A percentile compares a stretch with the other conserved stretches of the same genome.
These are phyloP conservation scores for Sapayoa aenigma DNA, from an alignment of 2,113 vertebrate genomes.

Conservation along the genomic window DNA sequence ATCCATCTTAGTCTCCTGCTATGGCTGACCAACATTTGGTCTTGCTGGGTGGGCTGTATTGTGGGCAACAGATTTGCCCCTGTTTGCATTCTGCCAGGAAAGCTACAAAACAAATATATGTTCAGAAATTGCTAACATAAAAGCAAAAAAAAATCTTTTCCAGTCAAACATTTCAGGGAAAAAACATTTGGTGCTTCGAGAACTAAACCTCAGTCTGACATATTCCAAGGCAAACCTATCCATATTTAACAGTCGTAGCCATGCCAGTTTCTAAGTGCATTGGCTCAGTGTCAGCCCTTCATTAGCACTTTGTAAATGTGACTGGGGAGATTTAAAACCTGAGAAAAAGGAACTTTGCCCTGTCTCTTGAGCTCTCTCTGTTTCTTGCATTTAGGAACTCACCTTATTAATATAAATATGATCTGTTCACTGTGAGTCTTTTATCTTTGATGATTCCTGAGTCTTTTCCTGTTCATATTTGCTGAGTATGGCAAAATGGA, in stretches of 20 bases:
- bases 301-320: slow-evolving; percentile 1
- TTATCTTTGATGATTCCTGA: neutral
- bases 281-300: slow-evolving; percentile 8
- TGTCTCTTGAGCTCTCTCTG: neutral
- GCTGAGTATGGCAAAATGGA: slow-evolving; percentile 23
- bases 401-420: slow-evolving; percentile 16
- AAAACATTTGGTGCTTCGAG: neutral
- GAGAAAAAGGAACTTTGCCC: neutral
- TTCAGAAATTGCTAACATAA: neutral
- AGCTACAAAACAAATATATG: neutral
- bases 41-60: neutral
- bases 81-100: neutral
- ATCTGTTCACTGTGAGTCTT: slow-evolving; percentile 19
- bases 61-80: neutral
- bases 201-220: neutral
- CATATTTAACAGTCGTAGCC: neutral
- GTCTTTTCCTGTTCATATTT: slow-evolving; percentile 43
- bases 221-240: neutral
- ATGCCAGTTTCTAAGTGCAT: neutral
- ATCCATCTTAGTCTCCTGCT: neutral
- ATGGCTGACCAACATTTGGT: neutral
- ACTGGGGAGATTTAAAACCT: slow-evolving; percentile 12
- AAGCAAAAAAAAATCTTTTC: neutral
- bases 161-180: neutral
- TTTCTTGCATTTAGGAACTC: slow-evolving; percentile 16